Evolutionary conservation across 92 coral and sea anemone species (phyloP), one percentile per base, ranked within the genome.

Genomic region (Parazoanthus darwini): DNA sequence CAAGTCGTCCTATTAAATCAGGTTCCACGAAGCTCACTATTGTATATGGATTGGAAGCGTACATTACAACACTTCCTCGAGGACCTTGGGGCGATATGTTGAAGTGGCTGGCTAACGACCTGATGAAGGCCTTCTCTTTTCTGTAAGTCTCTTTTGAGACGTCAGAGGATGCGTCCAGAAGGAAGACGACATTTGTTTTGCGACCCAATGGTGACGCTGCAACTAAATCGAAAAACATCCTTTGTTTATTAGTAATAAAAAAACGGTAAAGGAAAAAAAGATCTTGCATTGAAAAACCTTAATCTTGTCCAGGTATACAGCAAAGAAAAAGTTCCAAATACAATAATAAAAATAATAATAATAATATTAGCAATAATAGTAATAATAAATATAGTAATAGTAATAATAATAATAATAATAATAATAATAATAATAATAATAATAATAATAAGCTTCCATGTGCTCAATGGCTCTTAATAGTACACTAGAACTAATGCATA

Each of bases 121-220:
- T 90, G 36, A 80, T 85, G 72, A 90, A 90, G 16, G 83, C 73
- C 46, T 89, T 84, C 50, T 84, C 85, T 37, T 84, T 80, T 38
- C 59, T 78, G 43, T 84, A 90, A 26, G 66, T 79, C 8, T 54
- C 50, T 18, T 46, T 39, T 42, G 81, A 85, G 1, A 79, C 89
- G 48, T 89, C 87, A 54, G 73, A 84, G 8, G 92, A 85, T 3
- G 89, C 85, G 75, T 90, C 92, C 89, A 90, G 37, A 29, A 89
- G 78, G 74, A 89, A 87, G 3, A 89, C 50, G 10, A 89, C 75
- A 42, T 84, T 86, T n/a, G 80, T 76, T 42, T 73, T 73, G 38
- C 38, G 42, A 37, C 33, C 77, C 15, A 73, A 39, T 18, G 81
- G 86, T 67, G 86, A 66, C 11, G 77, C 59, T 67, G 86, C 77